Percentiles rank a stretch among this genome's conserved stretches.
These are phyloP conservation scores for Lophotis ruficrista DNA, from an alignment of 2,113 vertebrate genomes.

Conservation along the genomic window DNA sequence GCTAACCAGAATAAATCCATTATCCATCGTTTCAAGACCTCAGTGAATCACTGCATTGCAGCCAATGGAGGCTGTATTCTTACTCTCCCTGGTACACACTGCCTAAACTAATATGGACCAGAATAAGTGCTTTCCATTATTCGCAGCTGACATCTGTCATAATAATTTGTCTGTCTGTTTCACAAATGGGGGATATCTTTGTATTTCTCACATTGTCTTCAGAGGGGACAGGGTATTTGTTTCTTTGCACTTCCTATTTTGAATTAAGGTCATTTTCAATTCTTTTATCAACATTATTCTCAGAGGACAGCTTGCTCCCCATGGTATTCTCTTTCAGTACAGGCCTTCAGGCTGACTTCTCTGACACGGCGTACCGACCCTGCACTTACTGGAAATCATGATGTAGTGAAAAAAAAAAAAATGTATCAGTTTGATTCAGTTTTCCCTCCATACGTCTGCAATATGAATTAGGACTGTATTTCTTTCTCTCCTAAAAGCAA, in stretches of 20 bases:
- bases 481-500: background rate
- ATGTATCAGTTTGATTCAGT: background rate
- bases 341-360: background rate
- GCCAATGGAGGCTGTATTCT: background rate
- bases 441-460: background rate
- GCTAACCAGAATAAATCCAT: slow-evolving; percentile 3
- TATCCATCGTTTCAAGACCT: background rate
- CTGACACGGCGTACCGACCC: background rate
- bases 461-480: background rate
- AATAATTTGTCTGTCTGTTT: slow-evolving; percentile 26
- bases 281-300: background rate
- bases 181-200: background rate
- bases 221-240: background rate
- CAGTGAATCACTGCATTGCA: background rate
- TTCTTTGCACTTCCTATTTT: background rate
- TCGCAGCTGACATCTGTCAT: background rate
- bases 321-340: background rate
- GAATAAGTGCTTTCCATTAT: slow-evolving; percentile 1
- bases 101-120: background rate
- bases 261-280: slow-evolving; percentile 12
- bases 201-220: slow-evolving; percentile 20
- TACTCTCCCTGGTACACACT: background rate
- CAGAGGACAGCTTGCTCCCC: background rate
- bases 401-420: background rate
- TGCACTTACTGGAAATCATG: background rate